Conservation (phyloP, 2,113 vertebrate species). For the Chinchilla lanigera region DNA sequence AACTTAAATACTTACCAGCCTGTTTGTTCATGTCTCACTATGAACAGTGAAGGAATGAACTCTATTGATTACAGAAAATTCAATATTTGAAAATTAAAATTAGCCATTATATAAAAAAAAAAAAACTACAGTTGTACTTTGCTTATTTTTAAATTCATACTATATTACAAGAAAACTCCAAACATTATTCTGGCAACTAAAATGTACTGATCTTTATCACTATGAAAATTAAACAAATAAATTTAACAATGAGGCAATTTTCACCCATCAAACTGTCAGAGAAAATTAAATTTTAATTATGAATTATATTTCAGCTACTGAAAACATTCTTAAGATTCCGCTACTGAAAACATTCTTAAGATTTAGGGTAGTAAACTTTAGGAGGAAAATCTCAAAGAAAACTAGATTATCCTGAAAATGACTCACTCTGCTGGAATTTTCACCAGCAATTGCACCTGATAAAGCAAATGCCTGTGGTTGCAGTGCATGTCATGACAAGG, state of each 20-base stretch:
- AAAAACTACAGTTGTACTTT: not conserved
- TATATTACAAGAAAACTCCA: not conserved
- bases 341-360: conserved; percentile 14
- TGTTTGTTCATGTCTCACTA: not conserved
- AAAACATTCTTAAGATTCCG: conserved; percentile 22
- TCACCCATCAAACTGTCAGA: not conserved
- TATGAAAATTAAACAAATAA: not conserved
- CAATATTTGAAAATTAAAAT: not conserved
- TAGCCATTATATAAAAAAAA: not conserved
- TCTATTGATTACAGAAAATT: not conserved
- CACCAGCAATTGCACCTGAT: not conserved
- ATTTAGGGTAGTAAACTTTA: not conserved
- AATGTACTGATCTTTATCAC: not conserved
- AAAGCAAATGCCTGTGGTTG: not conserved
- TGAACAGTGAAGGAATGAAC: not conserved
- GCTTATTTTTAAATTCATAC: not conserved
- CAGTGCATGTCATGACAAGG: not conserved
- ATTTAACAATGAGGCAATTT: not conserved
- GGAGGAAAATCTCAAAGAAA: conserved; percentile 42
- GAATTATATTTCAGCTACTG: not conserved
- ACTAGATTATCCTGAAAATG: conserved; percentile 1
- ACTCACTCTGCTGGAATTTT: conserved; percentile 41
- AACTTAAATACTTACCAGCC: not conserved
- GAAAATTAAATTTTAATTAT: conserved; percentile 41
- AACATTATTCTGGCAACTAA: not conserved